Evolutionary conservation across 2,797 vertebrate species (phyloP), one percentile per base, ranked within the genome.

Genomic region (Microctenopoma lineatum): DNA sequence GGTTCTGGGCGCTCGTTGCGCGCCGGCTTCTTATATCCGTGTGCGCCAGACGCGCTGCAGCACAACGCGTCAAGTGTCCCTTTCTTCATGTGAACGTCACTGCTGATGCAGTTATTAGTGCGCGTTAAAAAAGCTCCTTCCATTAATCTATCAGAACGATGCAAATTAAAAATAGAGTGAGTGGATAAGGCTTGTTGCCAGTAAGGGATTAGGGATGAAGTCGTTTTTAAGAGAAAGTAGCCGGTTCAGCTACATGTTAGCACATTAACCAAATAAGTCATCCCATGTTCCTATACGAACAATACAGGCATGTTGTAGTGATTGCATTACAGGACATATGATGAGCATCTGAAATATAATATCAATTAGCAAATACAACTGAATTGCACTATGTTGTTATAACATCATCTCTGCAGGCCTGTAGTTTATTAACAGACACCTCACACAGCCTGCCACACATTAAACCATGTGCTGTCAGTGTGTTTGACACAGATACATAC

Each of bases 41-140:
- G 83, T 34, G 85, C 62, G 70, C 80, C 69, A 81, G 52, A 70
- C 54, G 74, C 63, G 74, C 69, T 21, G 66, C 66, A 69, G 56
- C 53, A 77, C 61, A 67, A 59, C 81, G 84, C 90, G 90, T 89
- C 39, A 41, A 41, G 5, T 41, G 6, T 41, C 39, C 64, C 66
- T 76, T 70, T 80, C 77, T 84, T 69, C 70, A 25, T 13, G 78
- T 66, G 59, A 59, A 87, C 93, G 93, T 93, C 93, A 94, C 79
- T 27, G 61, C 57, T 85, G 86, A 86, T 84, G 85, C 84, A 78
- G 75, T 91, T 84, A 85, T 76, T 66, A 72, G 54, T 21, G 50
- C 67, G 53, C 48, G 5, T 41, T 45, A 39, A 11, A 18, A 46
- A 45, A 39, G 0, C 10, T n/a, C 27, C 59, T 74, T 56, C 29